Base-by-base conservation (phyloP, 2,113 vertebrate genomes). In the Antennarius striatus region DNA sequence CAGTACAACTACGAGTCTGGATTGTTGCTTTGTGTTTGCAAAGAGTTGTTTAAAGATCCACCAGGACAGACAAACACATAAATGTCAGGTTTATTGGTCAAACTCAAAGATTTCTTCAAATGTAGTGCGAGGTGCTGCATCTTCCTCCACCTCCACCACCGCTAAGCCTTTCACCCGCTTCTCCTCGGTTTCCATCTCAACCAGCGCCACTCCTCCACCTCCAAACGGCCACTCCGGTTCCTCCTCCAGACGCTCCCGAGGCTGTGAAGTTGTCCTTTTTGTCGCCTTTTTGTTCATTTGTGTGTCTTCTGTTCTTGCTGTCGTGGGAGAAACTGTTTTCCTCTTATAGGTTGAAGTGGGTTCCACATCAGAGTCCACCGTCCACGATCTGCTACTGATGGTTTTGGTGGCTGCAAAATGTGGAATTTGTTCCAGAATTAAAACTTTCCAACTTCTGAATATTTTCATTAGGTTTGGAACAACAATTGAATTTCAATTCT, bases 71-170 rank as follows among this genome's bases (percentile, higher is more conserved):
- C 29, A 55, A 6, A 32, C 6, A 29, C 65, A 3, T 12, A 32
- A 17, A 22, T 0, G 1, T 53, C 29, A 29, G 42, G 17, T 81
- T 85, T 83, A 86, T 86, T 86, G 30, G 10, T 71, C 82, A 62
- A 92, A 77, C 62, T 69, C 80, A 85, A 93, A 92, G 46, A 91
- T 46, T 0, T 91, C 86, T 70, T 91, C 87, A 79, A 91, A 92
- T 36, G 80, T 68, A 63, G 28, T 14, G 29, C 2, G 81, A 5
- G 60, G 75, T 46, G 71, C 29, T 7, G 56, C 32, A 22, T 58
- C 36, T 8, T 15, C 3, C 43, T 62, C 53, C 56, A 57, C 50
- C 51, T 82, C 74, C 16, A 64, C 76, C 14, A 73, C 67, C 28
- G 80, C 74, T 1, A 36, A 68, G 46, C 72, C 87, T 32, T 73